phyloP scores from a whole-genome alignment of 1,140 invertebrate genomes.

The Drosophila setifemur region DNA sequence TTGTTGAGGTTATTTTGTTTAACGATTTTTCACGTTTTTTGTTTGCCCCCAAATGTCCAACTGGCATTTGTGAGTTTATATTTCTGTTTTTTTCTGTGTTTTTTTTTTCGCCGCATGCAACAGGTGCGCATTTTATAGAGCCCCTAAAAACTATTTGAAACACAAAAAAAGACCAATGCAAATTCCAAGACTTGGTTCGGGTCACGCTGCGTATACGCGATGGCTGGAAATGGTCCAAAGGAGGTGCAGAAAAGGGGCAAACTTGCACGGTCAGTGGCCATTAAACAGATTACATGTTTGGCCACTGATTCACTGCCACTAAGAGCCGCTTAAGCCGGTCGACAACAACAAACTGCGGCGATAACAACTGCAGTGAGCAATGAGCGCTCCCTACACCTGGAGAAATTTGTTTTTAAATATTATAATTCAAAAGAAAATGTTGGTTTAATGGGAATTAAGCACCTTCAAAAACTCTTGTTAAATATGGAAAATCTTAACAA shows the following conservation, averaged over 20 bases:
- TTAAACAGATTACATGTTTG: constrained; percentile 70
- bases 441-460: too few relatives aligned
- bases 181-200: constrained; percentile 21
- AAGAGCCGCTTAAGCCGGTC: constrained; percentile 66
- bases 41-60: constrained; percentile 24
- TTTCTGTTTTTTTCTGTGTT: too few relatives aligned
- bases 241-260: not conserved
- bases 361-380: constrained; percentile 50
- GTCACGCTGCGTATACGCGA: constrained; percentile 31
- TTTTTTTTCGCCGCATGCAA: constrained; percentile 32
- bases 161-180: constrained; percentile 32
- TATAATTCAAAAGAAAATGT: too few relatives aligned
- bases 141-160: constrained; percentile 2
- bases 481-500: too few relatives aligned
- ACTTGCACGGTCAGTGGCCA: constrained; percentile 45
- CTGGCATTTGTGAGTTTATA: constrained; percentile 27
- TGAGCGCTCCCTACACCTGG: not conserved
- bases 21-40: constrained; percentile 33
- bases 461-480: too few relatives aligned
- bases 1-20: constrained; percentile 29
- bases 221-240: not conserved
- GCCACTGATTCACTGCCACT: constrained; percentile 62
- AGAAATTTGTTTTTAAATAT: too few relatives aligned
- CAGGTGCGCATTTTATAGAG: constrained; percentile 45
- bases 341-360: constrained; percentile 45